Conservation (phyloP, 2,113 vertebrate species). For the Upupa epops region DNA sequence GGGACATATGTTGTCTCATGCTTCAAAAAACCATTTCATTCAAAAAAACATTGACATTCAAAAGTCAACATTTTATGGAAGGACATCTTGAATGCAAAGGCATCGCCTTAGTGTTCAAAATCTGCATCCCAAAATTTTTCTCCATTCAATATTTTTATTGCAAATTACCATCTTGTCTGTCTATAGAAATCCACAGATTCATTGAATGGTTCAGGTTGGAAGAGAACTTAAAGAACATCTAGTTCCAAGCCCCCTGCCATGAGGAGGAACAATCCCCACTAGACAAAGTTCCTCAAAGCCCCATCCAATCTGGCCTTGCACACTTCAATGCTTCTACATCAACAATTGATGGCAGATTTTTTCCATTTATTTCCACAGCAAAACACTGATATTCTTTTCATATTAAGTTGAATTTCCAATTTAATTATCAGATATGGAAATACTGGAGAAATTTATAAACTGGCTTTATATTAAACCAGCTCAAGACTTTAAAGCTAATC, state of each 20-base stretch:
- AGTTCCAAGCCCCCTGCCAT: too few relatives aligned
- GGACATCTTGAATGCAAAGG: not conserved
- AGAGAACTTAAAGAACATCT: too few relatives aligned
- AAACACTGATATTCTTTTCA: not conserved
- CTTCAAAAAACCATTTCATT: too few relatives aligned
- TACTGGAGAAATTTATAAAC: not conserved
- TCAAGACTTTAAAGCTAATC: not conserved
- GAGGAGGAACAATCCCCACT: too few relatives aligned
- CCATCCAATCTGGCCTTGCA: too few relatives aligned
- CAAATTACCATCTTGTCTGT: not conserved
- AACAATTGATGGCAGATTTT: too few relatives aligned
- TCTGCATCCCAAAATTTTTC: not conserved
- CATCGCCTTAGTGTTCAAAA: not conserved
- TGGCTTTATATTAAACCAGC: not conserved
- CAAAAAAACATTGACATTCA: too few relatives aligned
- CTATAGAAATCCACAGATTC: too few relatives aligned
- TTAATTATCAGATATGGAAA: not conserved
- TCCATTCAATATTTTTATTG: not conserved
- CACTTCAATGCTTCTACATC: too few relatives aligned
- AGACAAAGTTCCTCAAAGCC: too few relatives aligned
- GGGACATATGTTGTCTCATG: not conserved
- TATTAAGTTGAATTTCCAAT: not conserved
- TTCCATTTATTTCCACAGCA: not conserved
- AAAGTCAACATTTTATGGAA: not conserved
- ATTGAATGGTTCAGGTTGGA: too few relatives aligned